Conservation (phyloP, 2,888 invertebrate genomes). For the Adineta ricciae region DNA sequence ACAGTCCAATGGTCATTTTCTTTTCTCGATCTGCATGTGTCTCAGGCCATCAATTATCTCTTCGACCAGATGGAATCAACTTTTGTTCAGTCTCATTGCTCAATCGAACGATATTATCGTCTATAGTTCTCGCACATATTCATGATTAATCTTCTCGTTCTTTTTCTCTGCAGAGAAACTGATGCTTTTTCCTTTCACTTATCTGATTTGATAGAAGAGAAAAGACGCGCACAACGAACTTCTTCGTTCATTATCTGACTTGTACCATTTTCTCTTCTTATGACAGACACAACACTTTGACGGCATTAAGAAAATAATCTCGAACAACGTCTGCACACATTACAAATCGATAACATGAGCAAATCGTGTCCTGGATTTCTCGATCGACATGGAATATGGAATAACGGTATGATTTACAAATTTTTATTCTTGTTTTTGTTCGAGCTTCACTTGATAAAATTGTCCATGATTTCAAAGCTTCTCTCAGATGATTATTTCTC, state of each 20-base stretch:
- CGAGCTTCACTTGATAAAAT: too few relatives aligned
- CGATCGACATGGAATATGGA: neutral
- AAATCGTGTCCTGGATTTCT: neutral
- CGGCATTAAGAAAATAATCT: neutral
- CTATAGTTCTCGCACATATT: neutral
- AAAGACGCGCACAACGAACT: neutral
- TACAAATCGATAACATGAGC: neutral
- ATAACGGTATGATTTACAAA: neutral
- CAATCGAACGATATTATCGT: constrained; percentile 2
- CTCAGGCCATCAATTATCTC: neutral
- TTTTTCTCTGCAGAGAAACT: neutral
- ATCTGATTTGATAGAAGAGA: neutral
- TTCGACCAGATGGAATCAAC: constrained; percentile 3
- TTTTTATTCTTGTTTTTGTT: neutral
- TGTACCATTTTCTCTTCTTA: neutral
- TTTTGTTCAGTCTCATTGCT: neutral
- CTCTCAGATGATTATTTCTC: too few relatives aligned
- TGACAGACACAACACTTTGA: neutral
- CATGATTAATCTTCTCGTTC: neutral
- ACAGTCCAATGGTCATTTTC: neutral
- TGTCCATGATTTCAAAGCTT: too few relatives aligned
- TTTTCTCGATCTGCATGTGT: neutral
- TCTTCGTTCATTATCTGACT: neutral
- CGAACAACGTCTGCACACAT: too few relatives aligned
- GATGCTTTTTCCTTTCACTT: neutral